Conservation (phyloP, 2,888 invertebrate species). For the Clanis bilineata region DNA sequence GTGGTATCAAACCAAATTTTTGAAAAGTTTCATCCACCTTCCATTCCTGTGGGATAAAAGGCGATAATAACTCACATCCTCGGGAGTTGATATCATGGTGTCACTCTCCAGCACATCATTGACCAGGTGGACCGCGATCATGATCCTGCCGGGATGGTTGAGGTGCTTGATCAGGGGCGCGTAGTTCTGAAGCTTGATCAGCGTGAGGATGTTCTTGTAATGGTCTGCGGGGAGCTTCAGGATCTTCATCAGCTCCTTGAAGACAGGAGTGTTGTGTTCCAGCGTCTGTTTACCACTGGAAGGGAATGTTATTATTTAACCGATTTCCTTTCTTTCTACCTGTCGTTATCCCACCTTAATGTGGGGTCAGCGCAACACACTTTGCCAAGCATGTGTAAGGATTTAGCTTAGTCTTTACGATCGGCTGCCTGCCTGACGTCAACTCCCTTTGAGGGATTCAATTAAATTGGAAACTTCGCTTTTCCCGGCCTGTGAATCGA, state of each 20-base stretch:
- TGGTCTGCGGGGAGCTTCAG: constrained; percentile 97
- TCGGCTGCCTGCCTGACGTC: too few species aligned
- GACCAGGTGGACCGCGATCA: constrained; percentile 93
- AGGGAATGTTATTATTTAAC: constrained; percentile 17
- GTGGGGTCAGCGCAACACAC: too few species aligned
- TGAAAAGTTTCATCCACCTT: too few species aligned
- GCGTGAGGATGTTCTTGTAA: constrained; percentile 94
- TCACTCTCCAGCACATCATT: constrained; percentile 95
- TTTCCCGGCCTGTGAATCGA: too few species aligned
- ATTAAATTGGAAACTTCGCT: too few species aligned
- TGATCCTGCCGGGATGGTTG: constrained; percentile 93
- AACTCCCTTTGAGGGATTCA: too few species aligned
- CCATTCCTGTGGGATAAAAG: too few species aligned
- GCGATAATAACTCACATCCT: constrained; percentile 88
- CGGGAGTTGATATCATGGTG: constrained; percentile 92
- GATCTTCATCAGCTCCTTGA: constrained; percentile 95
- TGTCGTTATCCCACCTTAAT: too few species aligned
- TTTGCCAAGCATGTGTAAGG: too few species aligned
- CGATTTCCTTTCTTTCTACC: too few species aligned
- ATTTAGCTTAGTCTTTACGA: too few species aligned
- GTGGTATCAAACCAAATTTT: too few species aligned
- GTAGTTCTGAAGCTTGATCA: constrained; percentile 94
- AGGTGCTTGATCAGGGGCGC: constrained; percentile 91
- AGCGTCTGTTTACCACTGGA: constrained; percentile 80
- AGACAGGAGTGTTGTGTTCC: constrained; percentile 91